Evolutionary conservation across 2,113 vertebrate genomes (phyloP), one percentile per base, ranked within the genome.

Genomic region (Myrmecophaga tridactyla): DNA sequence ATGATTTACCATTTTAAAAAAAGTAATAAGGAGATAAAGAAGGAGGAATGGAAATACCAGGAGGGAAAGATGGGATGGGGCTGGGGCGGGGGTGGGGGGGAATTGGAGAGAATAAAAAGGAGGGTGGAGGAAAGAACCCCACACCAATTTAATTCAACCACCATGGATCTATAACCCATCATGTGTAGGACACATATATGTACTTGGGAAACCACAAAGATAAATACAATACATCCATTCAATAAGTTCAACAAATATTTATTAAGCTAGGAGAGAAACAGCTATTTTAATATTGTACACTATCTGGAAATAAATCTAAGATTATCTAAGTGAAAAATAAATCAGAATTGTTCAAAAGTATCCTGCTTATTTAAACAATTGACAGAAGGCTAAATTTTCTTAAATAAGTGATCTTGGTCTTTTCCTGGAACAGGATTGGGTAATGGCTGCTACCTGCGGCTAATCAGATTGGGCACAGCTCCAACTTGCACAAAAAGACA

Each of bases 251-350:
- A 67, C 25, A 63, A 39, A n/a, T 46, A 56, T 69, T 31, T 43
- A 41, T 56, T 70, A 86, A 95, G 8, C 13, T 76, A 21, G 7
- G 56, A 91, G 34, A 39, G n/a, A 25, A 92, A 4, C 2, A 82
- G 13, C 8, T 76, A 56, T 36, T 62, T 72, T 75, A 46, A 69
- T 25, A 10, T 34, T n/a, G 12, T 13, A 10, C 12, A 51, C 18
- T 23, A 80, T 27, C 18, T 87, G 21, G 20, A 75, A 92, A 69
- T 80, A 69, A 27, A 67, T 65, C 13, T 88, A 67, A 88, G 29
- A 63, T 58, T 58, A n/a, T 41, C 56, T 86, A 62, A 65, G 43
- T 80, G 8, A 94, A 56, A 92, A 70, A 86, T 82, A 65, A 77
- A 75, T 75, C 46, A 53, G n/a, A 93, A 62, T 7, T 53, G 6